Conservation (phyloP, 2,888 invertebrate genomes). For the Aphrophora alni region DNA sequence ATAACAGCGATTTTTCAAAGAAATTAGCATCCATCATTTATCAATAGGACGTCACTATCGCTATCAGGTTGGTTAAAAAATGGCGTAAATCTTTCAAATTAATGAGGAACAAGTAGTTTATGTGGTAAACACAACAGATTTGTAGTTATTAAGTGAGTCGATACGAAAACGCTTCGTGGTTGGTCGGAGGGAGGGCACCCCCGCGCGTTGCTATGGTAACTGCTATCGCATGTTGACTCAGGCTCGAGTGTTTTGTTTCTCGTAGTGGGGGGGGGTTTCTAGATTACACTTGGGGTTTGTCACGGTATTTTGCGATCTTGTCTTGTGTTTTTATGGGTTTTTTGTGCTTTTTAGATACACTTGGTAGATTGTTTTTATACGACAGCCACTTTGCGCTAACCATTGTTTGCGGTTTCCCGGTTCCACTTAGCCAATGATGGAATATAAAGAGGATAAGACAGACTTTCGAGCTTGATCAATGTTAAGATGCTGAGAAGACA, state of each 20-base stretch:
- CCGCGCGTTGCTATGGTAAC: conserved; percentile 47
- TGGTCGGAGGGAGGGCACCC: conserved; percentile 26
- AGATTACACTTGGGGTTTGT: conserved; percentile 37
- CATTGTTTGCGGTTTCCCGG: background rate
- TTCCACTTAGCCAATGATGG: background rate
- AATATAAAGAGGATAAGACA: background rate
- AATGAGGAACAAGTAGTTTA: conserved; percentile 6
- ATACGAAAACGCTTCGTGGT: background rate
- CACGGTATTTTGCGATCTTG: conserved; percentile 33
- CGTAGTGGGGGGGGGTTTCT: conserved; percentile 24
- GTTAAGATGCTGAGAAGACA: background rate
- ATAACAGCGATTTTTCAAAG: background rate
- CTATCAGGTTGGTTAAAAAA: conserved; percentile 1
- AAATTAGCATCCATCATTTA: background rate
- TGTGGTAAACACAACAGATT: conserved; percentile 6
- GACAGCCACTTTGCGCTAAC: background rate
- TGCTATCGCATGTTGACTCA: conserved; percentile 52
- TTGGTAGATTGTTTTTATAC: conserved; percentile 23
- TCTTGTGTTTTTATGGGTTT: conserved; percentile 38
- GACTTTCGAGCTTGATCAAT: background rate
- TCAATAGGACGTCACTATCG: background rate
- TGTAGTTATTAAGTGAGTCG: conserved; percentile 6
- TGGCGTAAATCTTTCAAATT: background rate
- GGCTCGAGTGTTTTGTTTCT: conserved; percentile 48
- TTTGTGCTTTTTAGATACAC: conserved; percentile 38